A percentile compares a stretch with the other conserved stretches of the same genome.
These are phyloP conservation scores for Choristoneura rosaceana DNA, from an alignment of 2,888 invertebrate genomes.

Conservation along the genomic window DNA sequence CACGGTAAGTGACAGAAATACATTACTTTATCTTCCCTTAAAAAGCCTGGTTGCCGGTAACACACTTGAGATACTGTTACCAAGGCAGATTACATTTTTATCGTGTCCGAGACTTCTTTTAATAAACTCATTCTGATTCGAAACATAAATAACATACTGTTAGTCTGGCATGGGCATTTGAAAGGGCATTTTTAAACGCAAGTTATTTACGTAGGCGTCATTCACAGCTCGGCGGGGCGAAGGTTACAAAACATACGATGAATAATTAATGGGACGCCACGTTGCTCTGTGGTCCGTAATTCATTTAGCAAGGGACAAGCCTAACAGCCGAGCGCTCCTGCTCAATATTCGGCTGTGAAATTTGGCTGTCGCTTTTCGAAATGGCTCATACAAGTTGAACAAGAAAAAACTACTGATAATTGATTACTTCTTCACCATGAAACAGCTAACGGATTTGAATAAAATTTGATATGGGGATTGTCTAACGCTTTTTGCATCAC, in stretches of 20 bases:
- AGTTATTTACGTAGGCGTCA: constrained; percentile 29
- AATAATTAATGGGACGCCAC: constrained; percentile 63
- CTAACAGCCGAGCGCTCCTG: constrained; percentile 48
- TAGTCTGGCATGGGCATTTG: not conserved
- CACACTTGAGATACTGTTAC: not conserved
- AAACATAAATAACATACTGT: constrained; percentile 11
- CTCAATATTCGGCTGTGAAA: constrained; percentile 43
- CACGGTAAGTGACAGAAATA: too few relatives aligned
- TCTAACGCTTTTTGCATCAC: too few relatives aligned
- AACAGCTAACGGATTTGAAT: too few relatives aligned
- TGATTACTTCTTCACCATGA: too few relatives aligned
- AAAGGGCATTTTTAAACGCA: constrained; percentile 22
- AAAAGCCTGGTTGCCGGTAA: too few relatives aligned
- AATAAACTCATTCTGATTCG: not conserved
- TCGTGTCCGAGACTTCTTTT: not conserved
- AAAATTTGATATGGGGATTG: too few relatives aligned
- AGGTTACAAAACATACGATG: constrained; percentile 60
- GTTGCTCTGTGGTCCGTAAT: constrained; percentile 64
- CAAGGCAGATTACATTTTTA: not conserved
- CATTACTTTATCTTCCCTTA: too few relatives aligned
- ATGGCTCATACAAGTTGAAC: not conserved
- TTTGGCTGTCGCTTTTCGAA: constrained; percentile 10
- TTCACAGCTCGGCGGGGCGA: constrained; percentile 39
- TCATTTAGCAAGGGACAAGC: constrained; percentile 55
- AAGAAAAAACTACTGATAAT: not conserved